Evolutionary conservation across 2,888 invertebrate species (phyloP), one percentile per base, ranked within the genome.

Genomic region (Callyntrura sp.): DNA sequence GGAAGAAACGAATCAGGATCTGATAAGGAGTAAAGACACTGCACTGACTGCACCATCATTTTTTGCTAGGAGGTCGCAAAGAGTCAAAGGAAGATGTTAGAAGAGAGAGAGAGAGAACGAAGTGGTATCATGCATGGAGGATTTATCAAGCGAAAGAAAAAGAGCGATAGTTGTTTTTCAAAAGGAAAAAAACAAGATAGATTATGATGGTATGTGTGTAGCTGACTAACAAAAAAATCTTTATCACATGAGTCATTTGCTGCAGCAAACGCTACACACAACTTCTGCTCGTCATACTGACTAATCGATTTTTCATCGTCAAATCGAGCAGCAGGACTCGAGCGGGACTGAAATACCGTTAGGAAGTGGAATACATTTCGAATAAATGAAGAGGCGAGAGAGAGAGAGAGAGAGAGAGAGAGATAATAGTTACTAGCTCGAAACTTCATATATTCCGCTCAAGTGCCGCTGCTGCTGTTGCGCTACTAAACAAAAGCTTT

Each of bases 181-280:
- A 35, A 35, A 2, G 35, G 6, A 35, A 35, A 35, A 35, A 35
- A 35, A 35, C 35, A 35, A 35, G 35, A 35, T 35, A 35, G 35
- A 35, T 35, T 35, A 35, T 6, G 35, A n/a, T 23, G 14, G 28
- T 12, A n/a, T n/a, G 17, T 23, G 35, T 9, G 14, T 12, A 28
- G 60, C 60, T 84, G 51, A 83, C 88, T 83, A 76, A 88, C 57
- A 83, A 78, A 35, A 35, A 35, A 35, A 83, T 35, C 14, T 35
- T 70, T 60, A 73, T 82, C 68, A 60, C 73, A 84, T 88, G 88
- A 88, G 48, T 88, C 88, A 84, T 88, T 88, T 78, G 9, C 62
- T 45, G 55, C 48, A 5, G 2, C 35, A 35, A 83, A 20, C 20
- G 48, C 12, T 8, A n/a, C 23, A 20, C 20, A 68, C 12, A 14